phyloP scores from a whole-genome alignment of 2,888 invertebrate species.

The Chouioia cunea region DNA sequence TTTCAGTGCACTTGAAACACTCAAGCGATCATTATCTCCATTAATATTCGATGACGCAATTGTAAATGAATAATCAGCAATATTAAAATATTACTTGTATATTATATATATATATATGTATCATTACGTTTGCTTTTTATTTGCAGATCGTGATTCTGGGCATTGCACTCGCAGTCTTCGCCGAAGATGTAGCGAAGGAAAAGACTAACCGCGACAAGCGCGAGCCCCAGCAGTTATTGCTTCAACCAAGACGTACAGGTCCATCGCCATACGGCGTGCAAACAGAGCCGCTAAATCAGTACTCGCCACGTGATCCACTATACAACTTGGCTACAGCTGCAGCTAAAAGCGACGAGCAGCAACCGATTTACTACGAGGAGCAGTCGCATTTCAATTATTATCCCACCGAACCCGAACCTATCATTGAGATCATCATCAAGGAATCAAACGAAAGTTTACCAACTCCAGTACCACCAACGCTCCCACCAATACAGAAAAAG shows the following conservation, averaged over 20 bases:
- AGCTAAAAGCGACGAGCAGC: conserved; percentile 69
- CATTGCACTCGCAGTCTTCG: conserved; percentile 44
- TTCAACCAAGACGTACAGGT: conserved; percentile 57
- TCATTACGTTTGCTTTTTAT: neutral
- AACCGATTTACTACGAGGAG: conserved; percentile 59
- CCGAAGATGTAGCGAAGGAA: conserved; percentile 52
- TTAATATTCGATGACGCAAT: too few species aligned
- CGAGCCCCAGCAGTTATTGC: conserved; percentile 59
- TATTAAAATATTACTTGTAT: too few species aligned
- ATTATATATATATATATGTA: too few species aligned
- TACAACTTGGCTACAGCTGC: conserved; percentile 74
- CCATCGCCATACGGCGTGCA: conserved; percentile 82
- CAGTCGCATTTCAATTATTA: conserved; percentile 58
- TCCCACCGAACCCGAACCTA: conserved; percentile 83
- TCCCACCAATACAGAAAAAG: conserved; percentile 65
- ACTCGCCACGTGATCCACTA: conserved; percentile 83
- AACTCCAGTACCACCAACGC: conserved; percentile 72
- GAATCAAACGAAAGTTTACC: conserved; percentile 88
- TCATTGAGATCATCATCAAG: conserved; percentile 92
- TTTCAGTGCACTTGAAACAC: too few species aligned
- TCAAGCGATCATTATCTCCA: too few species aligned
- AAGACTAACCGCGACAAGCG: conserved; percentile 59
- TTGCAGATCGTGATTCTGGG: conserved; percentile 46
- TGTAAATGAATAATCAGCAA: too few species aligned
- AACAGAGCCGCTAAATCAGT: conserved; percentile 85